Evolutionary conservation across 2,113 vertebrate genomes (phyloP).

Genomic region (Platysternon megacephalum): DNA sequence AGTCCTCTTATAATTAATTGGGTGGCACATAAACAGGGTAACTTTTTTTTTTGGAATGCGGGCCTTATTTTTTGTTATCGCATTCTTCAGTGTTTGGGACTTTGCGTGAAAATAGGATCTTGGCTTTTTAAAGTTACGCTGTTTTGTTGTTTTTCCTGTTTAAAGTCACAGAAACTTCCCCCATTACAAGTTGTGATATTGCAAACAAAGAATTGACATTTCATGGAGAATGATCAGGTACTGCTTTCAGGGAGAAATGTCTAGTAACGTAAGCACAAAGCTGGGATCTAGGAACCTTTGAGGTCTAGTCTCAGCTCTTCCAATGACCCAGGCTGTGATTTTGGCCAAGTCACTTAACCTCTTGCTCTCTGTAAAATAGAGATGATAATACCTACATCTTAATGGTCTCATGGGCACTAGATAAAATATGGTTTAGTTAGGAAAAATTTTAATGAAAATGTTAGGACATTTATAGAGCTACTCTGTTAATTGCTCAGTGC

Average conservation of each 20-base stretch:
- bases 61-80: no score
- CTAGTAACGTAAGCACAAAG: not conserved
- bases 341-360: not conserved
- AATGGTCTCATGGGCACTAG: not conserved
- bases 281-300: not conserved
- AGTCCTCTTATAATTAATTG: no score
- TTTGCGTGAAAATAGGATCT: not conserved
- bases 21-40: no score
- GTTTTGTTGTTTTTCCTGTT: not conserved
- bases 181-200: no score
- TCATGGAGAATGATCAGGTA: not conserved
- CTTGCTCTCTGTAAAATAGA: not conserved
- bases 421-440: not conserved
- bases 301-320: not conserved
- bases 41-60: no score
- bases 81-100: not conserved
- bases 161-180: not conserved
- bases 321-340: not conserved
- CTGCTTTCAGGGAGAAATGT: not conserved
- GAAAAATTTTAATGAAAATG: not conserved
- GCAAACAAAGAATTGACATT: no score
- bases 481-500: not conserved
- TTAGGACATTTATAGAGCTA: not conserved
- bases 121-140: not conserved
- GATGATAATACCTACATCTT: not conserved